These are phyloP conservation scores for Tetragnatha versicolor DNA, from an alignment of 1,140 invertebrate species.

Conservation along the genomic window DNA sequence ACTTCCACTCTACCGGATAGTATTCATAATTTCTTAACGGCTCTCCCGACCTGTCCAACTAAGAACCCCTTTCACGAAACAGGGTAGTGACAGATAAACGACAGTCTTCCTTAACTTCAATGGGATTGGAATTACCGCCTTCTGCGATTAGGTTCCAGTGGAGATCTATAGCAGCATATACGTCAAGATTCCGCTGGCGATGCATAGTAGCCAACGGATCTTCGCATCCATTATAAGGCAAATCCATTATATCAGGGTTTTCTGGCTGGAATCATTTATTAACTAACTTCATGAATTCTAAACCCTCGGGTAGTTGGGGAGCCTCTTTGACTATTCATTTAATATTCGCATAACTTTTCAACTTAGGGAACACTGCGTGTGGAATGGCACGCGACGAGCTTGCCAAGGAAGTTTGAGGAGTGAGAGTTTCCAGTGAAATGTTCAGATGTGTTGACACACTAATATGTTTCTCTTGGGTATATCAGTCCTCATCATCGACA, in stretches of 20 bases:
- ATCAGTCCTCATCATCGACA: no score
- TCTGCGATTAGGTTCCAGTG: conserved; percentile 12
- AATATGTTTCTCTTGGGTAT: conserved; percentile 7
- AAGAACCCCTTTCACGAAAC: conserved; percentile 15
- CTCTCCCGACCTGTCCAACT: no score
- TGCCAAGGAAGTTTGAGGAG: not conserved
- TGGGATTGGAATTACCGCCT: conserved; percentile 31
- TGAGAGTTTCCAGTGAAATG: not conserved
- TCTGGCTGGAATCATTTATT: conserved; percentile 42
- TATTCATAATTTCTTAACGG: no score
- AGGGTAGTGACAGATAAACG: conserved; percentile 11
- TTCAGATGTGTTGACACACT: not conserved
- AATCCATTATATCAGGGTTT: conserved; percentile 31
- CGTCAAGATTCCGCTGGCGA: conserved; percentile 21
- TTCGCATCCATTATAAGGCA: conserved; percentile 36
- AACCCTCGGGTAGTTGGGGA: conserved; percentile 6
- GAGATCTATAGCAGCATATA: conserved; percentile 35
- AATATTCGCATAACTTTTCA: conserved; percentile 49
- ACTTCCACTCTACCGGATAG: no score
- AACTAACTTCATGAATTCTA: conserved; percentile 43
- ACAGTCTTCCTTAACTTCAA: conserved; percentile 14
- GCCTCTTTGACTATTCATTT: conserved; percentile 30
- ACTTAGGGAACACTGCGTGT: conserved; percentile 24
- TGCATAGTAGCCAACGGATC: not conserved
- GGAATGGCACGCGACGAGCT: conserved; percentile 15